These are phyloP conservation scores for Elymnias hypermnestra DNA, from an alignment of 1,140 invertebrate genomes.

Conservation along the genomic window DNA sequence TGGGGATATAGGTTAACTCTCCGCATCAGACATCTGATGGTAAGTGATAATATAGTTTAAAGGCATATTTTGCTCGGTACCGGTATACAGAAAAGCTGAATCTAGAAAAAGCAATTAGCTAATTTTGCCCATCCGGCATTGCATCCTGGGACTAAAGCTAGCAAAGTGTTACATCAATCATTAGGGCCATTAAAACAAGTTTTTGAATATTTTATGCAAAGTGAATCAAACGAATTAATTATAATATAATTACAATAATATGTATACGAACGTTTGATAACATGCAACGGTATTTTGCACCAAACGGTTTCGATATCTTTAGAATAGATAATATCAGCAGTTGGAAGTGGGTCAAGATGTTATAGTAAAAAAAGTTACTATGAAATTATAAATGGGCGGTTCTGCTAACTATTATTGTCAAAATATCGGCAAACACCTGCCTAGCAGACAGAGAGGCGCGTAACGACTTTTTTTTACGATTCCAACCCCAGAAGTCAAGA, in stretches of 20 bases:
- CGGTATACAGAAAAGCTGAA: too few species aligned
- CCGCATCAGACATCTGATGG: too few species aligned
- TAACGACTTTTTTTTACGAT: constrained; percentile 43
- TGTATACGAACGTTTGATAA: too few species aligned
- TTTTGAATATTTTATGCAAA: too few species aligned
- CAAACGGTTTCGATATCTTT: constrained; percentile 35
- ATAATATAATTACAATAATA: neutral
- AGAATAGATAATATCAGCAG: constrained; percentile 43
- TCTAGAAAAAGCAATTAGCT: too few species aligned
- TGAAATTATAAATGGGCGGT: constrained; percentile 58
- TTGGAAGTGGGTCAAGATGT: constrained; percentile 53
- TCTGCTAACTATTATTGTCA: constrained; percentile 70
- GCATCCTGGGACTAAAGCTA: too few species aligned
- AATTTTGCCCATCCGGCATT: too few species aligned
- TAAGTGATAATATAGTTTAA: too few species aligned
- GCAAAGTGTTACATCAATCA: too few species aligned
- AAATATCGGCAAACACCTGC: constrained; percentile 68
- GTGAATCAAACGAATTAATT: neutral
- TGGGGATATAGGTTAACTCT: too few species aligned
- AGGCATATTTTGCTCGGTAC: too few species aligned
- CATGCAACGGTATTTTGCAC: neutral
- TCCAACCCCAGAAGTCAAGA: constrained; percentile 11
- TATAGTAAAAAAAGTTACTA: constrained; percentile 47
- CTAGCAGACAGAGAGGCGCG: constrained; percentile 50
- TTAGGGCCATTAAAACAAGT: too few species aligned